Conservation (phyloP, 2,888 invertebrate genomes). For the Troides aeacus region DNA sequence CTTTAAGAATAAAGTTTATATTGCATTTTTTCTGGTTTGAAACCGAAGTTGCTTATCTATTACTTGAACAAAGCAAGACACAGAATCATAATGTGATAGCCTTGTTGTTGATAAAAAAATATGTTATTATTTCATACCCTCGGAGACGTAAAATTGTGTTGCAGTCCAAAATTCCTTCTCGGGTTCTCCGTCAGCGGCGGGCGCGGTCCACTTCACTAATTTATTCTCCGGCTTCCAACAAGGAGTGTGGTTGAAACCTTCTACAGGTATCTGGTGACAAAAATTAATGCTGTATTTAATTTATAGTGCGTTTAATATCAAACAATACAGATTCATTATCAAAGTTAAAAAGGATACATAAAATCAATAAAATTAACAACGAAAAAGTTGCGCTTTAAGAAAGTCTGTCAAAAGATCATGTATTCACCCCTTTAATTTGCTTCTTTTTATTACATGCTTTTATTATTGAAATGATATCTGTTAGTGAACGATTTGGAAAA, state of each 20-base stretch:
- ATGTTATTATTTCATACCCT: slow-evolving; percentile 45
- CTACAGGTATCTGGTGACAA: slow-evolving; percentile 49
- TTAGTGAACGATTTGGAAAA: slow-evolving; percentile 7
- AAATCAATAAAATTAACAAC: no score
- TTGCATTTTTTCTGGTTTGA: no score
- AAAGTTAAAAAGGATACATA: no score
- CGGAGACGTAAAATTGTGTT: slow-evolving; percentile 68
- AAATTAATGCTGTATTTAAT: not conserved
- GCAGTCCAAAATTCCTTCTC: slow-evolving; percentile 64
- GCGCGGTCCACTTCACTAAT: slow-evolving; percentile 61
- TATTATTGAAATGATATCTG: not conserved
- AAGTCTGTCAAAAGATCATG: no score
- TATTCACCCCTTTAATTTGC: no score
- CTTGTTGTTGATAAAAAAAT: no score
- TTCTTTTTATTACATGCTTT: no score
- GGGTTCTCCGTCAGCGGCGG: slow-evolving; percentile 54
- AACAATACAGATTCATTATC: no score
- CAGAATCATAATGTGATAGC: no score
- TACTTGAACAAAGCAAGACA: slow-evolving; percentile 8
- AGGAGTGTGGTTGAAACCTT: slow-evolving; percentile 48
- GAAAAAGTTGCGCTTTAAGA: not conserved
- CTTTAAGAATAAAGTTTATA: no score
- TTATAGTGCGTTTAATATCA: no score
- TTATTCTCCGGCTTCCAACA: slow-evolving; percentile 58
- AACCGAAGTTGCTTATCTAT: no score